These are phyloP conservation scores for Saccostrea echinata DNA, from an alignment of 1,140 invertebrate genomes.

Conservation along the genomic window DNA sequence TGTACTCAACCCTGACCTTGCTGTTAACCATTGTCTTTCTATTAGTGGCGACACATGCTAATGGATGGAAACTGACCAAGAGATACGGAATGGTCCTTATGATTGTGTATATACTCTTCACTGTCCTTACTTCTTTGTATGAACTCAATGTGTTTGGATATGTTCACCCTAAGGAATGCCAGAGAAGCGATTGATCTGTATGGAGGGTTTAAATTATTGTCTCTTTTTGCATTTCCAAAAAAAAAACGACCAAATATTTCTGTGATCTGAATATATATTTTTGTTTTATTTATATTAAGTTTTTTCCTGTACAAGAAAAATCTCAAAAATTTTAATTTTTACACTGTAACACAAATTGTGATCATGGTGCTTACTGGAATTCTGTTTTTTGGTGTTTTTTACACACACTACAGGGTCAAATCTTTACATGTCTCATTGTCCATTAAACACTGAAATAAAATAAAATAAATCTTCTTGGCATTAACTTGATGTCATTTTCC, in stretches of 20 bases:
- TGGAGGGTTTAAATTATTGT: neutral
- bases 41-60: conserved; percentile 71
- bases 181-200: conserved; percentile 8
- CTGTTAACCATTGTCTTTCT: conserved; percentile 76
- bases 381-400: too few species aligned
- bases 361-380: too few species aligned
- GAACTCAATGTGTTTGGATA: conserved; percentile 79
- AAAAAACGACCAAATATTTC: neutral
- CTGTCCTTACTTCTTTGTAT: conserved; percentile 74
- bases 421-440: too few species aligned
- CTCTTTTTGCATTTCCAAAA: neutral
- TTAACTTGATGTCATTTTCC: too few species aligned
- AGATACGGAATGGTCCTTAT: conserved; percentile 71
- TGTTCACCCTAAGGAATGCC: conserved; percentile 75
- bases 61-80: conserved; percentile 77
- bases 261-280: conserved; percentile 15
- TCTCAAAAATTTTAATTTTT: too few species aligned
- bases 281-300: conserved; percentile 55
- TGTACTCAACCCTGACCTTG: conserved; percentile 75
- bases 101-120: conserved; percentile 74
- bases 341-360: too few species aligned
- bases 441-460: too few species aligned
- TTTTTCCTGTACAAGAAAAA: conserved; percentile 72
- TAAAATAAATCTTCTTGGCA: too few species aligned
- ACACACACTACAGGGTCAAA: too few species aligned